These are phyloP conservation scores for Rostratula benghalensis DNA, from an alignment of 2,113 vertebrate species.

Conservation along the genomic window DNA sequence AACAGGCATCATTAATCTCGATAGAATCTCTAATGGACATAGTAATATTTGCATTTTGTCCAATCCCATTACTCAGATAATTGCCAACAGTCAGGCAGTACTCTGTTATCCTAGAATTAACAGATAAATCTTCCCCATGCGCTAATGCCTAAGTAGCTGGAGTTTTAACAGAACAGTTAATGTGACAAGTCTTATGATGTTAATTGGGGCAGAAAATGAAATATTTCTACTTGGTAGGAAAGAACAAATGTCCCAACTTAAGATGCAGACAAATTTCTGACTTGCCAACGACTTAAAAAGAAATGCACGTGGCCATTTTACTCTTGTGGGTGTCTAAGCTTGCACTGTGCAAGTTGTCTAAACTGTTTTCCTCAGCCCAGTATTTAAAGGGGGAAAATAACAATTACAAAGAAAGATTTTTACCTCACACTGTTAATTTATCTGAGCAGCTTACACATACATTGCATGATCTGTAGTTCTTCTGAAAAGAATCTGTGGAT, in stretches of 20 bases:
- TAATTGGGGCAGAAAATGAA: constrained; percentile 69
- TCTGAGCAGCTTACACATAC: not conserved
- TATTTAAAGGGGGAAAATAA: not conserved
- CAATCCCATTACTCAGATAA: constrained; percentile 61
- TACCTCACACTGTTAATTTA: not conserved
- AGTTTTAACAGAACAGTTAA: constrained; percentile 54
- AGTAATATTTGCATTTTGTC: constrained; percentile 32
- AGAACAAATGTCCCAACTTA: constrained; percentile 37
- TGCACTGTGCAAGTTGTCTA: not conserved
- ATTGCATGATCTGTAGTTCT: constrained; percentile 6
- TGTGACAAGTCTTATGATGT: constrained; percentile 60
- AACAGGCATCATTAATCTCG: not conserved
- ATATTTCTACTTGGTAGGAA: constrained; percentile 56
- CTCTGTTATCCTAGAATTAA: constrained; percentile 59
- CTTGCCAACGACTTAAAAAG: not conserved
- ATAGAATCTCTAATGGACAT: constrained; percentile 2
- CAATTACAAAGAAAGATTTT: not conserved
- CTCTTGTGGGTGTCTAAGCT: not conserved
- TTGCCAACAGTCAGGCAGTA: constrained; percentile 13
- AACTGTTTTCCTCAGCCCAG: not conserved
- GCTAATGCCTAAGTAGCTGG: constrained; percentile 49
- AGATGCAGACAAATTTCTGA: constrained; percentile 4
- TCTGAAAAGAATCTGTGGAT: not conserved
- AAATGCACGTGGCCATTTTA: not conserved
- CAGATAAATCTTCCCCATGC: constrained; percentile 58